phyloP scores from a whole-genome alignment of 2,113 vertebrate species.

The Callocephalon fimbriatum region DNA sequence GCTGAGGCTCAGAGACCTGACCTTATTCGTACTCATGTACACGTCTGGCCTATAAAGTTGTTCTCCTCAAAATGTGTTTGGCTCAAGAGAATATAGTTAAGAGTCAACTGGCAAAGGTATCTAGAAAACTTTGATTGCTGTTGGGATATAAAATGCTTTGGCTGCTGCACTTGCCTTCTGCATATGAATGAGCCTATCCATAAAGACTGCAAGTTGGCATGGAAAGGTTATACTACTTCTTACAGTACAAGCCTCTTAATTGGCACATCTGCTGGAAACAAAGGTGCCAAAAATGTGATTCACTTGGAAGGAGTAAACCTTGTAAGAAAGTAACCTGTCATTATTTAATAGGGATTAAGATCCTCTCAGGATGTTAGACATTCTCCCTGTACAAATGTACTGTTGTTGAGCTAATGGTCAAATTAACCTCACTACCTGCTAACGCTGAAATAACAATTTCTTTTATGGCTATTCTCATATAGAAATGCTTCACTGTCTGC shows the following conservation, averaged over 20 bases:
- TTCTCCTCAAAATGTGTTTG: constrained; percentile 25
- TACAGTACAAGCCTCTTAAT: constrained; percentile 17
- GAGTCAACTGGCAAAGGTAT: constrained; percentile 31
- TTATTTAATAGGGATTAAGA: constrained; percentile 33
- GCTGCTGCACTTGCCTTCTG: constrained; percentile 24
- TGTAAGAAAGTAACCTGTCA: constrained; percentile 1
- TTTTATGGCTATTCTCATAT: background rate
- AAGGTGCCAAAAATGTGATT: constrained; percentile 51
- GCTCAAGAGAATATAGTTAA: background rate
- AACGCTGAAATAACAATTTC: background rate
- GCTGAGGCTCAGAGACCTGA: background rate
- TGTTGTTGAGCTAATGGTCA: background rate
- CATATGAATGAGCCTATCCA: constrained; percentile 16
- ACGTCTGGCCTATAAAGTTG: background rate
- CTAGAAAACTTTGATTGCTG: constrained; percentile 25
- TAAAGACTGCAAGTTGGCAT: constrained; percentile 34
- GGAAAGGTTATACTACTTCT: background rate
- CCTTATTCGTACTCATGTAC: background rate
- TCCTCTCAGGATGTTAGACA: background rate
- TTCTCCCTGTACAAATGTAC: background rate
- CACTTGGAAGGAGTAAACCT: background rate
- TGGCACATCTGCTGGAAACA: constrained; percentile 52
- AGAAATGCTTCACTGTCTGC: background rate
- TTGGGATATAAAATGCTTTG: constrained; percentile 26
- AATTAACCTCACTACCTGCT: background rate